A percentile compares a stretch with the other conserved stretches of the same genome.
These are phyloP conservation scores for Pampus argenteus DNA, from an alignment of 2,797 vertebrate genomes.

Conservation along the genomic window DNA sequence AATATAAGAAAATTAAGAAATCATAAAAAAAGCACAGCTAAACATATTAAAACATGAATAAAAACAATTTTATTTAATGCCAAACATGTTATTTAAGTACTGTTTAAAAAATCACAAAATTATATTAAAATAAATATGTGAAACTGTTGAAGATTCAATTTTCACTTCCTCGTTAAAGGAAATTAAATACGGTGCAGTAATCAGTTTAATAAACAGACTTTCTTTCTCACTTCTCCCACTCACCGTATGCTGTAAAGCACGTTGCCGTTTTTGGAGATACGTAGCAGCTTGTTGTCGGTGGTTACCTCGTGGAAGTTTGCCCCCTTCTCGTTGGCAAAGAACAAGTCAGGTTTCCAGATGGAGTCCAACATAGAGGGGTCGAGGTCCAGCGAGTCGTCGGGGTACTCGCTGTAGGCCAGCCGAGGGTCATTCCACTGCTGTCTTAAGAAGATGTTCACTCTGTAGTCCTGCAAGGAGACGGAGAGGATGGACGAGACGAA, in stretches of 20 bases:
- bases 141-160: not conserved
- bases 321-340: conserved; percentile 99
- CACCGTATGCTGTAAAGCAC: conserved; percentile 98
- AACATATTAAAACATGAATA: not conserved
- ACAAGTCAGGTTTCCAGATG: conserved; percentile 99
- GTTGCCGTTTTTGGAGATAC: conserved; percentile 96
- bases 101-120: too few species aligned
- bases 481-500: fast-evolving
- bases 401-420: conserved; percentile 96
- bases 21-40: not conserved
- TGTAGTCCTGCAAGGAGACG: conserved; percentile 88
- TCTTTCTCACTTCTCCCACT: conserved; percentile 1
- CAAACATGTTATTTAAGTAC: too few species aligned
- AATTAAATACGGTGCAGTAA: not conserved
- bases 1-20: not conserved
- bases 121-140: too few species aligned
- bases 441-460: conserved; percentile 97
- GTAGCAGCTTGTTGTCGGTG: conserved; percentile 97
- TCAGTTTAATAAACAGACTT: not conserved
- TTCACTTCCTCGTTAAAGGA: not conserved
- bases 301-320: conserved; percentile 99
- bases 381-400: conserved; percentile 95
- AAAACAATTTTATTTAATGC: not conserved
- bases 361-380: conserved; percentile 99
- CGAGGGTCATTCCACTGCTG: conserved; percentile 99